Evolutionary conservation across 2,888 invertebrate species (phyloP).

Genomic region (Ectropis crepuscularia): DNA sequence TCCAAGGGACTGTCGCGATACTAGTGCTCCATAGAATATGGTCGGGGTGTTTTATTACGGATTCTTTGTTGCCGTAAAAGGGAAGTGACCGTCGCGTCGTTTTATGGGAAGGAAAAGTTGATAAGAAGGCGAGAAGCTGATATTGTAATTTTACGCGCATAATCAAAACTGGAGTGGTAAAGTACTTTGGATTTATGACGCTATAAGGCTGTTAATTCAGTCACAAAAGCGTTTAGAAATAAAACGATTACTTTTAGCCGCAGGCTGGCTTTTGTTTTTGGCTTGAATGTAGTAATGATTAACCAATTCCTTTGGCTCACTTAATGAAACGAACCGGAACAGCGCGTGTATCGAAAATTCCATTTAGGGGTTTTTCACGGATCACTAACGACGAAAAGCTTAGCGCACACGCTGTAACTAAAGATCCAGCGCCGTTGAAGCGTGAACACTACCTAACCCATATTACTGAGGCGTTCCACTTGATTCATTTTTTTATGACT

Average conservation of each 20-base stretch:
- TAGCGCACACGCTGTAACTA: slow-evolving; percentile 44
- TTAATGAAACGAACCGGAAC: slow-evolving; percentile 43
- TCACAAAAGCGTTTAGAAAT: slow-evolving; percentile 21
- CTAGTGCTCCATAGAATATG: slow-evolving; percentile 28
- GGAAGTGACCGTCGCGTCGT: slow-evolving; percentile 37
- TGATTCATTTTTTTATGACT: slow-evolving; percentile 43
- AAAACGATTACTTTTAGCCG: slow-evolving; percentile 16
- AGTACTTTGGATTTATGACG: slow-evolving; percentile 31
- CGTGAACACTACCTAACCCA: slow-evolving; percentile 41
- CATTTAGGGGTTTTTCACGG: slow-evolving; percentile 52
- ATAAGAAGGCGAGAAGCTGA: slow-evolving; percentile 33
- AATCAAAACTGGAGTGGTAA: slow-evolving; percentile 26
- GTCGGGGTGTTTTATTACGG: slow-evolving; percentile 30
- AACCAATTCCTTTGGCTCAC: slow-evolving; percentile 32
- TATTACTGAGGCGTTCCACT: slow-evolving; percentile 41
- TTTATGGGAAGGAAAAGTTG: slow-evolving; percentile 34
- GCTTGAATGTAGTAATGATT: slow-evolving; percentile 21
- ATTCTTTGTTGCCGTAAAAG: slow-evolving; percentile 33
- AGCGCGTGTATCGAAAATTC: slow-evolving; percentile 48
- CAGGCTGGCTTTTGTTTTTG: slow-evolving; percentile 17
- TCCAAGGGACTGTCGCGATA: slow-evolving; percentile 26
- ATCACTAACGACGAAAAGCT: slow-evolving; percentile 47
- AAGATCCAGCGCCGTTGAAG: slow-evolving; percentile 32
- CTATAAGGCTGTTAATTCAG: slow-evolving; percentile 31
- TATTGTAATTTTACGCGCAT: slow-evolving; percentile 35